A percentile compares a stretch with the other conserved stretches of the same genome.
These are phyloP conservation scores for Pitangus sulphuratus DNA, from an alignment of 2,797 vertebrate species.

Conservation along the genomic window DNA sequence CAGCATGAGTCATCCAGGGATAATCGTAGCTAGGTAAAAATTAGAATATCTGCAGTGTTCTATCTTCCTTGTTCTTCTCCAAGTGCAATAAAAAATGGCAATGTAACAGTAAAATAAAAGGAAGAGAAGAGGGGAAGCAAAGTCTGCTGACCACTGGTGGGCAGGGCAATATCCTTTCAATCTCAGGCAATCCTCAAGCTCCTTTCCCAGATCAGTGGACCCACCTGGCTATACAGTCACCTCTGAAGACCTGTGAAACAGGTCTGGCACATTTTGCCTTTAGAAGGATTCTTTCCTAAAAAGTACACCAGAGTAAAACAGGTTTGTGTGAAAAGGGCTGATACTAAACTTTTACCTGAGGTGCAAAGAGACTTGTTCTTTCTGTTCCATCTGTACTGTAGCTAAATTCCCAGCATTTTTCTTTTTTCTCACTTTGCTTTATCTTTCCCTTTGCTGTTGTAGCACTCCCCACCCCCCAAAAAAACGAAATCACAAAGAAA, in stretches of 20 bases:
- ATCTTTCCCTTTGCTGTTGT: neutral
- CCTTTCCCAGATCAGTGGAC: neutral
- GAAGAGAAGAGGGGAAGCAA: neutral
- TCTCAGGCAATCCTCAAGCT: neutral
- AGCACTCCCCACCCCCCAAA: fast-evolving
- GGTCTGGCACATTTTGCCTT: neutral
- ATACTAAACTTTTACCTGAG: neutral
- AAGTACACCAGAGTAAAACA: neutral
- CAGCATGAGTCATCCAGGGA: neutral
- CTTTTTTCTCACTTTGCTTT: neutral
- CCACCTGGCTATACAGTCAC: fast-evolving
- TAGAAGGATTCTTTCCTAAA: neutral
- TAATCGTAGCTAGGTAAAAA: neutral
- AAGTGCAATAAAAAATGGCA: neutral
- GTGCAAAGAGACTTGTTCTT: neutral
- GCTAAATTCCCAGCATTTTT: neutral
- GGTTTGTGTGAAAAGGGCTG: neutral
- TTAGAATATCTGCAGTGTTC: neutral
- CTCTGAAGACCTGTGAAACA: neutral
- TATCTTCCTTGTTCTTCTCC: neutral
- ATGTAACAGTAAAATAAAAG: neutral
- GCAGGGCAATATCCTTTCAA: neutral
- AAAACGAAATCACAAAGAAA: neutral
- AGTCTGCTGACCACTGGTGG: neutral
- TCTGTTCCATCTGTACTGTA: neutral